Conservation (phyloP, 2,888 invertebrate species). For the Colletes collaris region DNA sequence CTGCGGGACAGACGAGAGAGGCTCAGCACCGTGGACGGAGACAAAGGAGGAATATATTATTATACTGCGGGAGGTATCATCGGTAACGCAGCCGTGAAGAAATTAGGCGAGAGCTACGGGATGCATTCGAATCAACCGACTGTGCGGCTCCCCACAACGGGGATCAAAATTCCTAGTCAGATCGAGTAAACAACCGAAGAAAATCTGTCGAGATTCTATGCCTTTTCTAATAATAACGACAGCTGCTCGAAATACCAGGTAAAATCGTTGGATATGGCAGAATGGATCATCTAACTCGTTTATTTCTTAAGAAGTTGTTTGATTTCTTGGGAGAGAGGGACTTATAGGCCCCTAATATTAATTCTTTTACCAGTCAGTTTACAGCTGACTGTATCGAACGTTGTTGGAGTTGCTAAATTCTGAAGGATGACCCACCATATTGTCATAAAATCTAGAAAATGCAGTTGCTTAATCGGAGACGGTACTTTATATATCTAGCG, state of each 20-base stretch:
- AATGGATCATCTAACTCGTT: too few species aligned
- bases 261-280: not conserved
- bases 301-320: too few species aligned
- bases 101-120: conserved; percentile 45
- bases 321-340: too few species aligned
- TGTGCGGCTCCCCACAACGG: not conserved
- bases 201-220: not conserved
- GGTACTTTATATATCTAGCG: too few species aligned
- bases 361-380: too few species aligned
- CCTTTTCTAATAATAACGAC: conserved; percentile 6
- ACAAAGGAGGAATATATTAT: conserved; percentile 61
- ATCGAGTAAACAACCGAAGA: conserved; percentile 2
- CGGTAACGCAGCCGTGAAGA: conserved; percentile 33
- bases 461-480: too few species aligned
- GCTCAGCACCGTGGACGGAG: conserved; percentile 32
- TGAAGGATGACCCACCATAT: too few species aligned
- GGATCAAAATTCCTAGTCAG: not conserved
- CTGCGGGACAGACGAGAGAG: conserved; percentile 20
- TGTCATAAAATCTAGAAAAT: too few species aligned
- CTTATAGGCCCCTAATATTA: too few species aligned
- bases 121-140: conserved; percentile 25
- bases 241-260: not conserved
- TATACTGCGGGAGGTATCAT: conserved; percentile 48
- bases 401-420: too few species aligned
- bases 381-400: too few species aligned